phyloP scores from a whole-genome alignment of 2,797 vertebrate genomes.

The Tokudaia muenninki region DNA sequence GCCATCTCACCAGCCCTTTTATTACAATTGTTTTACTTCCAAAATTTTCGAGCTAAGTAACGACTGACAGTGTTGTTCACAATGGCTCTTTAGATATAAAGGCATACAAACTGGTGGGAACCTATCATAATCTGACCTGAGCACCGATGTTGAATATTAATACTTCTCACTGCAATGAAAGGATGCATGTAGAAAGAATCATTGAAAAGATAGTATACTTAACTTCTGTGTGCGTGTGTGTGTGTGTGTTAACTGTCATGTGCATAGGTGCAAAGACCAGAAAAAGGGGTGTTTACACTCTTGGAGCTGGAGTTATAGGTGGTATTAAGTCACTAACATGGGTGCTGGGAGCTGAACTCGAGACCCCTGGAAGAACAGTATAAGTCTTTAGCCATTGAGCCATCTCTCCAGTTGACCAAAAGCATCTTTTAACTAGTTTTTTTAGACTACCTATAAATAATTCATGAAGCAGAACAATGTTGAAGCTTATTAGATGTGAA shows the following conservation, averaged over 20 bases:
- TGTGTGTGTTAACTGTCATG: background rate
- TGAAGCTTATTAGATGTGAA: background rate
- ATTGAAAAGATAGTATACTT: background rate
- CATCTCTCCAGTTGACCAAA: background rate
- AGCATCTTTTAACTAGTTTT: background rate
- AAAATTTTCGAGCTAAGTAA: background rate
- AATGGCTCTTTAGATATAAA: background rate
- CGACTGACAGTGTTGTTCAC: conserved; percentile 34
- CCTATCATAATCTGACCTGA: conserved; percentile 3
- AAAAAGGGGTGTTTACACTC: background rate
- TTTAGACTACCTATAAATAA: background rate
- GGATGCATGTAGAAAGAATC: background rate
- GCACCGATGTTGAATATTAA: background rate
- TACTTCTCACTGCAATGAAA: background rate
- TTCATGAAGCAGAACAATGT: conserved; percentile 5
- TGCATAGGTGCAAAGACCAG: background rate
- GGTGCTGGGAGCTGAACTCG: background rate
- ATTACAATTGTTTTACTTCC: background rate
- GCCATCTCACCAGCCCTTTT: background rate
- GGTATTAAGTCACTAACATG: background rate
- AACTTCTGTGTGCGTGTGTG: background rate
- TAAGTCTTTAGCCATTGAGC: background rate
- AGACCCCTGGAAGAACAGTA: background rate
- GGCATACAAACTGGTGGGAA: background rate
- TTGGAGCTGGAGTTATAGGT: background rate